Evolutionary conservation across 2,797 vertebrate species (phyloP), one percentile per base, ranked within the genome.

Genomic region (Sternotherus odoratus): DNA sequence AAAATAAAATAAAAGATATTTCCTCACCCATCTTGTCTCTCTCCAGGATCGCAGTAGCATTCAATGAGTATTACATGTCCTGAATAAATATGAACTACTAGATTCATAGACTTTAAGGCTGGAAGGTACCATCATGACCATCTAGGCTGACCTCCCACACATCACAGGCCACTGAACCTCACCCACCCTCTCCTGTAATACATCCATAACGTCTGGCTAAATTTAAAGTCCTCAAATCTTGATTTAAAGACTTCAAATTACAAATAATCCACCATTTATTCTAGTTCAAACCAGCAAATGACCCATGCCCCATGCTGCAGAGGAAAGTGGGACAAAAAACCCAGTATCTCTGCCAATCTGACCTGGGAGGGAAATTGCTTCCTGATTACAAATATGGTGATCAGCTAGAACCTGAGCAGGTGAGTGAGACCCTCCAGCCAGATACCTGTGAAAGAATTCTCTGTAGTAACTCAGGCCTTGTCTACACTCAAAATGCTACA

Each of bases 21-120:
- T 11, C 19, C 17, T 36, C n/a, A 66, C 60, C 33, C 33, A 66
- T 5, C 17, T 23, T 36, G n/a, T 36, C n/a, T 66, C 19, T 66
- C 63, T 53, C 13, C 13, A 85, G 63, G 33, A 80, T 3, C 69
- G 9, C 2, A 94, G 33, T 94, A 84, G 30, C 8, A 56, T 84
- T 77, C 66, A 19, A 13, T 56, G n/a, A 8, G 8, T 63, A 80
- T 11, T 49, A 78, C 8, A 87, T 36, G 4, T 11, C 63, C 21
- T 63, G 80, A 95, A 92, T 69, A 39, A 78, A n/a, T 46, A 6
- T 77, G 26, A 88, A 49, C 77, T 91, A 63, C 21, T 89, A 82
- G 28, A 93, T 88, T 33, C 39, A 3, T 36, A 36, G 63, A 66
- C 63, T 66, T 36, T 21, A 36, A 66, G 63, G 63, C 9, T n/a